Evolutionary conservation across 2,797 vertebrate genomes (phyloP), one percentile per base, ranked within the genome.

Genomic region (Ctenosaura bakeri): DNA sequence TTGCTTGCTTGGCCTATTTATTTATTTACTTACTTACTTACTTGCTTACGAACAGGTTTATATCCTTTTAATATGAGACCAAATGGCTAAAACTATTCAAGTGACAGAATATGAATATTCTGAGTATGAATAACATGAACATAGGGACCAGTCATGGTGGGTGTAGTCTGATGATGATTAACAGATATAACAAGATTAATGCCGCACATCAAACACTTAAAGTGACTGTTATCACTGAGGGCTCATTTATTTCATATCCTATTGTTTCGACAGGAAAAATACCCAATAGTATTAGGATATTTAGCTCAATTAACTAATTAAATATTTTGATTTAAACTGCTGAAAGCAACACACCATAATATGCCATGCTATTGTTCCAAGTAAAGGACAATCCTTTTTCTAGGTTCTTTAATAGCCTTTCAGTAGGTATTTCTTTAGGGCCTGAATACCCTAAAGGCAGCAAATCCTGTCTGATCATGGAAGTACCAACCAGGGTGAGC

Each of bases 141-240:
- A 76, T 35, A 77, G 84, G 5, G 77, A 52, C 59, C 32, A 77
- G 29, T 89, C 81, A 89, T 13, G 12, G 20, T 24, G 38, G 42
- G 56, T 64, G 32, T 12, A 50, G 24, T 52, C 56, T 22, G 83
- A 13, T 50, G 7, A 8, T 83, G 20, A 32, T 42, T 3, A 76
- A 83, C 42, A 83, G 8, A 89, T 38, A 62, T 8, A 74, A 24
- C 26, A 88, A 66, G 62, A 38, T 88, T 46, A 83, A 74, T 76
- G 52, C 52, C 10, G 52, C 10, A 35, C 50, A 83, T 14, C 56
- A 83, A 62, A 85, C 54, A 26, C 56, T 29, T n/a, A 62, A 64
- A 76, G 38, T 32, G 13, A 56, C 35, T 66, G 29, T 52, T 84
- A 66, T 80, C 16, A 26, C 7, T 77, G 46, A 50, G n/a, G 80